Percentiles rank a stretch among this genome's conserved stretches.
Conservation (phyloP, 2,888 invertebrate species). For the Diplazon laetatorius region DNA sequence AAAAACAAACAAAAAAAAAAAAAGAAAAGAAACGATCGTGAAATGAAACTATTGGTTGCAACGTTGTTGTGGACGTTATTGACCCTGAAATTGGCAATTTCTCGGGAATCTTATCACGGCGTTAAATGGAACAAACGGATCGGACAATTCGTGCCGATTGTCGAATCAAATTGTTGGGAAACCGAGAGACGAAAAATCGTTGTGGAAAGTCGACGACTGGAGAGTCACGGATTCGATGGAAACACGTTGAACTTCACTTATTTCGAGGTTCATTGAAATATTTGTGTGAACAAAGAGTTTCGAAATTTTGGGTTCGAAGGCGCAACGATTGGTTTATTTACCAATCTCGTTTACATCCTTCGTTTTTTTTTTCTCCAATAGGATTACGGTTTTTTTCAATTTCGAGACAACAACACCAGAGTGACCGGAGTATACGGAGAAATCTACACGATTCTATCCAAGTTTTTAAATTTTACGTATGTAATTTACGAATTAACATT, state of each 20-base stretch:
- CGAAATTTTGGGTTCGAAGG: slow-evolving; percentile 9
- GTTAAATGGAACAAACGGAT: slow-evolving; percentile 49
- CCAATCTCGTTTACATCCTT: too few relatives aligned
- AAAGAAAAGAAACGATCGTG: not conserved
- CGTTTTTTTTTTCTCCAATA: slow-evolving; percentile 20
- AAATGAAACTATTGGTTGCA: slow-evolving; percentile 11
- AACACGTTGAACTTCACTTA: slow-evolving; percentile 55
- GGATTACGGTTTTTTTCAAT: slow-evolving; percentile 53
- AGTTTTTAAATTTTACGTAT: slow-evolving; percentile 72
- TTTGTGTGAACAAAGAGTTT: not conserved
- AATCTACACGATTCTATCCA: slow-evolving; percentile 66
- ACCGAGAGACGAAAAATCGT: not conserved
- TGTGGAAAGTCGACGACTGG: slow-evolving; percentile 21
- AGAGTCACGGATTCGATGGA: slow-evolving; percentile 63
- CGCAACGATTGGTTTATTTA: slow-evolving; percentile 37
- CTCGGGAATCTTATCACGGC: not conserved
- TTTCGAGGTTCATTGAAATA: slow-evolving; percentile 59
- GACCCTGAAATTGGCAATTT: slow-evolving; percentile 2
- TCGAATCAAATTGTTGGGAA: slow-evolving; percentile 2
- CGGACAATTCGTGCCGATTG: slow-evolving; percentile 32
- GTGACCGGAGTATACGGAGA: slow-evolving; percentile 68
- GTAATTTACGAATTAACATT: too few relatives aligned
- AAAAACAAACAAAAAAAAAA: too few relatives aligned
- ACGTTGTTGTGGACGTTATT: slow-evolving; percentile 8
- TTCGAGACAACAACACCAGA: slow-evolving; percentile 67